These are phyloP conservation scores for Dione vanillae DNA, from an alignment of 2,888 invertebrate genomes.

Conservation along the genomic window DNA sequence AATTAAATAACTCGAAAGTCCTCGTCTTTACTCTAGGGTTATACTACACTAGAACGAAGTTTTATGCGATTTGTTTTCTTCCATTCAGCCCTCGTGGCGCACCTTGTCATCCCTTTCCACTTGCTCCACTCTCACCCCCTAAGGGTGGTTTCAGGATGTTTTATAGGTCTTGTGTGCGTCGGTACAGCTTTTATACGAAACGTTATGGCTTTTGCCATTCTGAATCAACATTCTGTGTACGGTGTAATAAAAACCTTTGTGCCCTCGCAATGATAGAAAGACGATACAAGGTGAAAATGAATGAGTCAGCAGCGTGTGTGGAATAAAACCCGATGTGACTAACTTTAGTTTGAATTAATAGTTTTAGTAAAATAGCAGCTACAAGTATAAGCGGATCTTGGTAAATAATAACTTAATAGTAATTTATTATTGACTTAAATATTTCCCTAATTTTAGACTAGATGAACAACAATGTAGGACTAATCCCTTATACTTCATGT, in stretches of 20 bases:
- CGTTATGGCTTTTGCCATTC: constrained; percentile 39
- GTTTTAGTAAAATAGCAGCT: background rate
- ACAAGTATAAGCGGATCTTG: background rate
- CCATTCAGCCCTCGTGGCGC: constrained; percentile 32
- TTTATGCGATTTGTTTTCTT: constrained; percentile 39
- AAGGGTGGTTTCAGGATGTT: constrained; percentile 39
- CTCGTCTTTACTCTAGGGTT: constrained; percentile 13
- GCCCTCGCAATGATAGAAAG: constrained; percentile 28
- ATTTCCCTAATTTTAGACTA: no score
- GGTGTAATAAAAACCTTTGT: constrained; percentile 40
- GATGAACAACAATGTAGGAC: background rate
- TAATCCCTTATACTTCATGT: background rate
- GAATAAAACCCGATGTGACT: constrained; percentile 17
- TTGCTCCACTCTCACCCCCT: constrained; percentile 22
- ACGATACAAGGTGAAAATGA: constrained; percentile 30
- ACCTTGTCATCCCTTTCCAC: constrained; percentile 26
- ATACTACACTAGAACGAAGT: constrained; percentile 27
- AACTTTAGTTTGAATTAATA: constrained; percentile 10
- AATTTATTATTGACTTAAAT: background rate
- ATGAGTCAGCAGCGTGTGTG: constrained; percentile 29
- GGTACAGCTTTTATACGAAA: constrained; percentile 37
- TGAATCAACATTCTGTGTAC: constrained; percentile 41
- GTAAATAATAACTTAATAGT: background rate
- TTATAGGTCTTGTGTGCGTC: constrained; percentile 37
- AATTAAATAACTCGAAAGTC: constrained; percentile 19